Evolutionary conservation across 2,888 invertebrate genomes (phyloP), one percentile per base, ranked within the genome.

Genomic region (Actias luna): DNA sequence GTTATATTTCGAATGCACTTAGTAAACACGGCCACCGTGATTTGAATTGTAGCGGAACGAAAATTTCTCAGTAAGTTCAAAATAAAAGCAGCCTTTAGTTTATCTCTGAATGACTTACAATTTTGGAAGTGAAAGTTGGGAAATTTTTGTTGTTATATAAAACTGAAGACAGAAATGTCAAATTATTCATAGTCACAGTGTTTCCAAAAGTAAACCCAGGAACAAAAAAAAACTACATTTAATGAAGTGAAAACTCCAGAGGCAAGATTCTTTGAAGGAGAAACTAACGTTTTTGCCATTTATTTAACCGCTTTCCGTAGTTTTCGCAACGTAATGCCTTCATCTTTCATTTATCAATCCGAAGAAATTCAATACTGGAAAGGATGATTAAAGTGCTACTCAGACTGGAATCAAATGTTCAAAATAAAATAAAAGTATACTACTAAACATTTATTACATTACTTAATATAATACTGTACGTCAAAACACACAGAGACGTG

Each of bases 321-420:
- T 55, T 55, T 55, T 29, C 55, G 55, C 55, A 55, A 55, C 55
- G 55, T 55, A 55, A 55, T 55, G 55, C 55, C 55, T 55, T 29
- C 55, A n/a, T 55, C 55, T 55, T 55, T 55, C 55, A 55, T 55
- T 55, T 55, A 55, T 55, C 55, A 55, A 55, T 29, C 29, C n/a
- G 29, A 55, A 29, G 18, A 5, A 29, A 55, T 10, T n/a, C 29
- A 55, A 29, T 5, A 55, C 29, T 29, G n/a, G 29, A 29, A 29
- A 29, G 27, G 29, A 55, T 29, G 55, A 55, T 29, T 16, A 55
- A 55, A 55, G 29, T 7, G 18, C n/a, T 55, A 55, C 55, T 29
- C n/a, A n/a, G n/a, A n/a, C n/a, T n/a, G n/a, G n/a, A n/a, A n/a
- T n/a, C n/a, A n/a, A n/a, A n/a, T n/a, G n/a, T n/a, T n/a, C n/a